Evolutionary conservation across 2,888 invertebrate genomes (phyloP).

Genomic region (Amphimallon solstitiale): DNA sequence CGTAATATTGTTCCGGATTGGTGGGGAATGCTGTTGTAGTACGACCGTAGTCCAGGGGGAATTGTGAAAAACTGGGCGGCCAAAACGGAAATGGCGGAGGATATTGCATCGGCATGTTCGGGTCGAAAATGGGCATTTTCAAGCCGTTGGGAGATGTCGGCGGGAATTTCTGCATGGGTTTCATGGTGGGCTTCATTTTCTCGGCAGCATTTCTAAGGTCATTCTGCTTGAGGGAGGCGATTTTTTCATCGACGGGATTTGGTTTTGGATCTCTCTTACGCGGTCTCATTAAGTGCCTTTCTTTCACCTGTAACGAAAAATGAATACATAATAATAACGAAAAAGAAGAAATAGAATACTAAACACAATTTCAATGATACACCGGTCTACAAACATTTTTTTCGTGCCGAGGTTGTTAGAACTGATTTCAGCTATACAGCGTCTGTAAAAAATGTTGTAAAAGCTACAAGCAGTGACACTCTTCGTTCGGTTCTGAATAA

Average conservation of each 20-base stretch:
- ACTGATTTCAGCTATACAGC: no score
- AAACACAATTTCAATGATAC: no score
- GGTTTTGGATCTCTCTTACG: slow-evolving; percentile 85
- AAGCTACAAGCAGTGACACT: no score
- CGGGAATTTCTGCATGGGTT: slow-evolving; percentile 65
- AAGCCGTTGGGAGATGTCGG: slow-evolving; percentile 76
- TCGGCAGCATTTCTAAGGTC: slow-evolving; percentile 58
- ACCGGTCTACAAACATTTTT: no score
- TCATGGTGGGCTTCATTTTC: slow-evolving; percentile 63
- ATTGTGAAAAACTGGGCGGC: slow-evolving; percentile 71
- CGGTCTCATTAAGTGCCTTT: slow-evolving; percentile 91
- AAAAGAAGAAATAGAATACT: no score
- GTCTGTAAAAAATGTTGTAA: no score
- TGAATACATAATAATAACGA: no score
- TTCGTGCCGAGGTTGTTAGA: no score
- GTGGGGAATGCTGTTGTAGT: slow-evolving; percentile 59
- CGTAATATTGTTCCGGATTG: slow-evolving; percentile 71
- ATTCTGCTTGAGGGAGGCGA: slow-evolving; percentile 62
- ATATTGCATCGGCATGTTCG: slow-evolving; percentile 71
- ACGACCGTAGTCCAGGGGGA: slow-evolving; percentile 64
- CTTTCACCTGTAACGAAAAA: slow-evolving; percentile 69
- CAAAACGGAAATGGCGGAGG: slow-evolving; percentile 80
- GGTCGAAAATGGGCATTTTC: slow-evolving; percentile 75
- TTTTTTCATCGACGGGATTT: slow-evolving; percentile 71
- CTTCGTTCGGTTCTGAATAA: no score